Evolutionary conservation across 2,888 invertebrate genomes (phyloP).

Genomic region (Nematopogon swammerdamellus): DNA sequence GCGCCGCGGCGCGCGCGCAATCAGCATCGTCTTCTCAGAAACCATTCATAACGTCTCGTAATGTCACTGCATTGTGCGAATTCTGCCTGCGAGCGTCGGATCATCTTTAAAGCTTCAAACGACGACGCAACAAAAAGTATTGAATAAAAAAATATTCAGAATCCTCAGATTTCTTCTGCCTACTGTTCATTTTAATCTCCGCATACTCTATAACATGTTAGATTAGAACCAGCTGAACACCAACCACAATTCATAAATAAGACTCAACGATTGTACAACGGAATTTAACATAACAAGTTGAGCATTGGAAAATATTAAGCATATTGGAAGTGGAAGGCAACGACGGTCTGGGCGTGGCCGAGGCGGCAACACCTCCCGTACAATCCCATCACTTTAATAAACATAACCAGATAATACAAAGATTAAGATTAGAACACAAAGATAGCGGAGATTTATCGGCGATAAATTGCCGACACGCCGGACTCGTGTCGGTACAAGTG

Average conservation of each 20-base stretch:
- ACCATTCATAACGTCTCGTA: not conserved
- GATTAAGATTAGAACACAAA: slow-evolving; percentile 29
- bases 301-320: not conserved
- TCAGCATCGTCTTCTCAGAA: not conserved
- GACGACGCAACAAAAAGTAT: not conserved
- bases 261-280: not conserved
- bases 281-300: not conserved
- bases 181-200: too few species aligned
- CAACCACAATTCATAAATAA: too few species aligned
- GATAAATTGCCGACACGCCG: slow-evolving; percentile 28
- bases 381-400: slow-evolving; percentile 1
- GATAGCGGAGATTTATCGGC: slow-evolving; percentile 32
- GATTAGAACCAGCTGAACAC: too few species aligned
- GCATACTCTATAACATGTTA: too few species aligned
- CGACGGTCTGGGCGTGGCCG: not conserved
- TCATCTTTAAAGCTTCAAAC: not conserved
- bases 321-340: too few species aligned
- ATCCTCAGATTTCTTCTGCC: too few species aligned
- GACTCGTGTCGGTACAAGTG: slow-evolving; percentile 21
- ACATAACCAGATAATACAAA: slow-evolving; percentile 26
- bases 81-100: too few species aligned
- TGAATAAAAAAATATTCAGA: too few species aligned
- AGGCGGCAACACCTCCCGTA: not conserved
- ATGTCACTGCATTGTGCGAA: too few species aligned
- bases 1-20: slow-evolving; percentile 2